Base-by-base conservation (phyloP, 2,113 vertebrate genomes). In the Pristiophorus japonicus region DNA sequence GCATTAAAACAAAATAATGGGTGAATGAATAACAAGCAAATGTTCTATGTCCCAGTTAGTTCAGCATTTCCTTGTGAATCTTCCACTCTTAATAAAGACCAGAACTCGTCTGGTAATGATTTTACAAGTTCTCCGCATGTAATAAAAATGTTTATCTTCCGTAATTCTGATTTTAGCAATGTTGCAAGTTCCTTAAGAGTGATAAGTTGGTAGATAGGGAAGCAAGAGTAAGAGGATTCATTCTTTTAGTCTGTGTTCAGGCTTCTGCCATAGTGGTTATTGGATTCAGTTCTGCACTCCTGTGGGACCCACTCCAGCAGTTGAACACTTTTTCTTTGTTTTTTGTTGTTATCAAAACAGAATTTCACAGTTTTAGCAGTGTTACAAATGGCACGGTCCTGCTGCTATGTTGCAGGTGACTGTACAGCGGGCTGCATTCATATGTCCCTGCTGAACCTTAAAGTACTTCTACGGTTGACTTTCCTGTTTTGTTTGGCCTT, bases 401-500 rank as follows among this genome's bases (percentile, higher is more conserved):
- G 93, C 20, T 67, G 66, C 66, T 51, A 70, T 51, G 93, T 70
- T 70, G 93, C 93, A 94, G 65, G 27, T 34, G 66, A 1, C 66
- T 70, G 93, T 16, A 34, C 24, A 70, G 65, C 24, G 66, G 65
- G 1, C 45, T 51, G 65, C 66, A 70, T 51, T 94, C 66, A 94
- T 11, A 70, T 67, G 93, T 51, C 65, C 38, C 66, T 94, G 93
- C 11, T 67, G 65, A 94, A 94, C 45, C 45, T 67, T 47, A 70
- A 73, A 18, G 38, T 70, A 38, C 42, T 94, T 70, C 42, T 27
- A 70, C 27, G 93, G 45, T 70, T 94, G 93, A 30, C 27, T 34
- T 94, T 94, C 66, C 93, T 34, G 66, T 94, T 94, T 92, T 42
- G 88, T 94, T 94, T 94, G 65, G 34, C 65, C 93, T 47, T 67